These are phyloP conservation scores for Centrocercus urophasianus DNA, from an alignment of 2,113 vertebrate genomes.

Conservation along the genomic window DNA sequence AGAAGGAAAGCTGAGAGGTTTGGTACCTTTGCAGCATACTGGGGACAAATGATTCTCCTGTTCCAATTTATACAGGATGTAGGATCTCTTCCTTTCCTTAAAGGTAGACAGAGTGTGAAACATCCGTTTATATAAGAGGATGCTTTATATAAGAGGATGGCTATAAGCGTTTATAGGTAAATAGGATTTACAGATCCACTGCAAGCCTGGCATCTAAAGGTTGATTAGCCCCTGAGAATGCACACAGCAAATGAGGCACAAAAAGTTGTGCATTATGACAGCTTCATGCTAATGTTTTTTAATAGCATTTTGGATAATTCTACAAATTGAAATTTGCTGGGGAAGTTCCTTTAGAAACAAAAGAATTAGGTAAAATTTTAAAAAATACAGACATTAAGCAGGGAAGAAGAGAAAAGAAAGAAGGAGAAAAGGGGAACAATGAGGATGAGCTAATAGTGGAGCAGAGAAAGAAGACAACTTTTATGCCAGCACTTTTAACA, in stretches of 20 bases:
- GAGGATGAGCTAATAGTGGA: neutral
- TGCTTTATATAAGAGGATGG: neutral
- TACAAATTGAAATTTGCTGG: neutral
- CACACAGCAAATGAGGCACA: neutral
- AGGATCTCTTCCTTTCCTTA: neutral
- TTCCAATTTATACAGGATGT: neutral
- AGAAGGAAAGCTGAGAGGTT: neutral
- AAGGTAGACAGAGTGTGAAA: neutral
- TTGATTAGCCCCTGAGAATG: neutral
- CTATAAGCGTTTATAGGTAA: neutral
- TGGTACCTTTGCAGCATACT: rapidly evolving
- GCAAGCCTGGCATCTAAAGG: neutral
- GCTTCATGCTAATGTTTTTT: neutral
- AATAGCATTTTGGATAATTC: neutral
- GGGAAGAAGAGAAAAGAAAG: neutral
- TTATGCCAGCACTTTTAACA: neutral
- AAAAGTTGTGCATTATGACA: neutral
- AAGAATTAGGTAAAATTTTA: neutral
- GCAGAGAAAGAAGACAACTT: neutral
- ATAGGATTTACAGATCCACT: neutral
- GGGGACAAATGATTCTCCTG: neutral
- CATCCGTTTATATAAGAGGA: neutral
- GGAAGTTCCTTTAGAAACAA: neutral
- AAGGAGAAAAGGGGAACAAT: neutral
- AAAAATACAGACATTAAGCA: neutral